phyloP scores from a whole-genome alignment of 2,797 vertebrate species.

The Cephalopachus bancanus region DNA sequence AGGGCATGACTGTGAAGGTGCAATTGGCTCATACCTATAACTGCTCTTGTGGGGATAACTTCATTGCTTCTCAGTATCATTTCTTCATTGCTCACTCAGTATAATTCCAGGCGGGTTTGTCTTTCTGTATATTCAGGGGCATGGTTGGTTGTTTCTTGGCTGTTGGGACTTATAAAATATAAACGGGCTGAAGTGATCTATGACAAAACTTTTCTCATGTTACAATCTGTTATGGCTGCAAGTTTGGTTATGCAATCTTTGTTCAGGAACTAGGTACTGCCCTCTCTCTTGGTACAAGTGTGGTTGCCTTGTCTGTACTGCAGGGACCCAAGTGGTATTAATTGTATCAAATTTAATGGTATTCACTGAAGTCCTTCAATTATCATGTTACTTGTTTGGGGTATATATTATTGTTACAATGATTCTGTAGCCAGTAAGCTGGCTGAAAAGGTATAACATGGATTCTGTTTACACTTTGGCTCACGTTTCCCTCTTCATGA shows the following conservation, averaged over 20 bases:
- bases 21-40: background rate
- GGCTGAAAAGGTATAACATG: background rate
- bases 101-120: background rate
- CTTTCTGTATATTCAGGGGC: background rate
- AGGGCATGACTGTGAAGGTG: background rate
- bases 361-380: conserved; percentile 58
- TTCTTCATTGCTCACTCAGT: conserved; percentile 36
- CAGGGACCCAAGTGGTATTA: conserved; percentile 58
- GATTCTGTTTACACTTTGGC: background rate
- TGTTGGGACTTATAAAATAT: conserved; percentile 13
- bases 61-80: background rate
- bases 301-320: conserved; percentile 22
- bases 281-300: conserved; percentile 28
- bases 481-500: background rate
- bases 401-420: background rate
- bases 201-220: background rate
- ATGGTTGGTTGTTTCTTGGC: background rate
- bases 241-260: conserved; percentile 45
- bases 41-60: background rate
- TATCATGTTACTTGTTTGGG: conserved; percentile 68
- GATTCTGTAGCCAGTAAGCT: background rate
- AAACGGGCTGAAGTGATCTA: background rate
- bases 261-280: background rate
- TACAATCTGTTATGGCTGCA: background rate
- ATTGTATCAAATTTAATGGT: conserved; percentile 65